Conservation (phyloP, 53 echinoderm and acorn worm species). For the Crossaster papposus region DNA sequence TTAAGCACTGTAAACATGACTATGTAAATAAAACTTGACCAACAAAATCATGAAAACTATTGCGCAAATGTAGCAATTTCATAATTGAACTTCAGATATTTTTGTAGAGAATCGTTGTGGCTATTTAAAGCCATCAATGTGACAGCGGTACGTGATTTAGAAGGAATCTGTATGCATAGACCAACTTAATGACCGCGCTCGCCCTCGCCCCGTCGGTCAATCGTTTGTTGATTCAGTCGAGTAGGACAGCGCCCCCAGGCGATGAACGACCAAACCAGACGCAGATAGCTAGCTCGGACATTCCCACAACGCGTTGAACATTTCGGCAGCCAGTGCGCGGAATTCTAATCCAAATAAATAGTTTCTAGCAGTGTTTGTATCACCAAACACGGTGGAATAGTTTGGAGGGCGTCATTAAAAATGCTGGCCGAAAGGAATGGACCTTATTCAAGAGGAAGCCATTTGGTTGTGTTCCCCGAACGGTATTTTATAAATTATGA, state of each 20-base stretch:
- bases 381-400: background rate
- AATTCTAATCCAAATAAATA: slow-evolving; percentile 31
- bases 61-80: too few relatives aligned
- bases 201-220: background rate
- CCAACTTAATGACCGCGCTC: background rate
- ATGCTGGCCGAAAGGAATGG: too few relatives aligned
- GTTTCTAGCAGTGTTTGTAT: slow-evolving; percentile 7
- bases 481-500: too few relatives aligned
- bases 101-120: background rate
- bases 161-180: background rate
- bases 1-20: too few relatives aligned
- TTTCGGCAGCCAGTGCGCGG: background rate
- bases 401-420: background rate
- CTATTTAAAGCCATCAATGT: background rate
- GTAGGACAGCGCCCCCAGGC: slow-evolving; percentile 45
- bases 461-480: too few relatives aligned
- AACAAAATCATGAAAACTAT: too few relatives aligned
- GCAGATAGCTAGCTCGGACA: background rate
- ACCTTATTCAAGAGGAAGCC: too few relatives aligned
- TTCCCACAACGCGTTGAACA: slow-evolving; percentile 32
- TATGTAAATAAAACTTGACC: too few relatives aligned
- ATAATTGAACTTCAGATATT: too few relatives aligned
- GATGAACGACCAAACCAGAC: slow-evolving; percentile 1
- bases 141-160: background rate
- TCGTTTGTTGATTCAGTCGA: slow-evolving; percentile 12